Evolutionary conservation across 2,888 invertebrate genomes (phyloP).

Genomic region (Tortricodes alternella): DNA sequence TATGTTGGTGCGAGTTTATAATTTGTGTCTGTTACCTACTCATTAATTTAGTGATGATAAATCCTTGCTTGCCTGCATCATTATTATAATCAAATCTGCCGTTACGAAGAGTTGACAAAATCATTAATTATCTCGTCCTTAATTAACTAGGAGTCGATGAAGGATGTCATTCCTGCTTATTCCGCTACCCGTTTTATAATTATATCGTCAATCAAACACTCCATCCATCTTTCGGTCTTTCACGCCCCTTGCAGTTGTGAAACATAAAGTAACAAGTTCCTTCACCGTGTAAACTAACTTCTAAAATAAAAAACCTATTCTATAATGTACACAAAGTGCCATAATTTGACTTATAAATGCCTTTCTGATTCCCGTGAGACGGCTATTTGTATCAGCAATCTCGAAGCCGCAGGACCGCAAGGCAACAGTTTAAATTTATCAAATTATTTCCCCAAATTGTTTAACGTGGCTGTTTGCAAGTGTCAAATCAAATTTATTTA

Average conservation of each 20-base stretch:
- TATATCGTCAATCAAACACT: too few relatives aligned
- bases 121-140: background rate
- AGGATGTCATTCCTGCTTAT: background rate
- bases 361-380: background rate
- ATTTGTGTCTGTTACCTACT: too few relatives aligned
- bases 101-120: background rate
- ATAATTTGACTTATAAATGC: background rate
- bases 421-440: constrained; percentile 40
- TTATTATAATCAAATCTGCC: background rate
- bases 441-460: constrained; percentile 53
- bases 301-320: too few relatives aligned
- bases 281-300: too few relatives aligned
- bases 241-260: too few relatives aligned
- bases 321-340: background rate
- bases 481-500: constrained; percentile 78
- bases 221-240: background rate
- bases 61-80: background rate
- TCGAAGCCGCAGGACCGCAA: constrained; percentile 10
- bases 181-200: background rate
- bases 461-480: constrained; percentile 58
- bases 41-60: too few relatives aligned
- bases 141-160: background rate
- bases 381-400: background rate
- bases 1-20: too few relatives aligned
- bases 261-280: too few relatives aligned